Conservation (phyloP, 35 echinoderm and acorn worm genomes). For the Eucidaris tribuloides region DNA sequence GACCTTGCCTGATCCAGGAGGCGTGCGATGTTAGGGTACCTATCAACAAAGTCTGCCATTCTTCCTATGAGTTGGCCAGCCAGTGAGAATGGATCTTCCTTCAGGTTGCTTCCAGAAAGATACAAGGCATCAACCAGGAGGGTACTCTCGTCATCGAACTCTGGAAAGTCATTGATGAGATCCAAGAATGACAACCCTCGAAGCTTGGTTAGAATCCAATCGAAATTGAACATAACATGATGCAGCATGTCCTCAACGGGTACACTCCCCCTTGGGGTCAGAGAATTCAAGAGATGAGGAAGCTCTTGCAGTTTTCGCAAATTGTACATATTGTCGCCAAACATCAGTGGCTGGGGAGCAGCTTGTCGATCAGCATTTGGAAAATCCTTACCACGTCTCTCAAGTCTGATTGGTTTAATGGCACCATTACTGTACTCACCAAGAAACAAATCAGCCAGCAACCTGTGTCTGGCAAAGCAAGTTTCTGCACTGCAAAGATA, state of each 20-base stretch:
- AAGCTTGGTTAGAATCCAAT: slow-evolving; percentile 78
- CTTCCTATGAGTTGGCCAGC: slow-evolving; percentile 74
- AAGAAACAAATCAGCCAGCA: slow-evolving; percentile 68
- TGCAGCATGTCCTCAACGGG: slow-evolving; percentile 13
- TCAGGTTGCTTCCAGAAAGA: slow-evolving; percentile 70
- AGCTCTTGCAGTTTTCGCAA: slow-evolving; percentile 74
- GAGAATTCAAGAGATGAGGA: slow-evolving; percentile 50
- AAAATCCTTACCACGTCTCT: slow-evolving; percentile 44
- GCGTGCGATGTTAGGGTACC: slow-evolving; percentile 14
- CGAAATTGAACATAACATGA: slow-evolving; percentile 64
- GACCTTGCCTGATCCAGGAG: slow-evolving; percentile 43
- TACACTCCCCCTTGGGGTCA: background rate
- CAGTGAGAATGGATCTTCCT: slow-evolving; percentile 61
- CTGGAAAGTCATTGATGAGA: slow-evolving; percentile 56
- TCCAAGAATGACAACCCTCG: slow-evolving; percentile 62
- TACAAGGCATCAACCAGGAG: slow-evolving; percentile 54
- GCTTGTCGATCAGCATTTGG: slow-evolving; percentile 62
- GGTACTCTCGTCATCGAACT: slow-evolving; percentile 28
- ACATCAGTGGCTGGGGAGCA: slow-evolving; percentile 71
- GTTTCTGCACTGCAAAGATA: slow-evolving; percentile 38
- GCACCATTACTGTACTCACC: slow-evolving; percentile 68
- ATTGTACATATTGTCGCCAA: slow-evolving; percentile 64
- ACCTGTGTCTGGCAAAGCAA: slow-evolving; percentile 6
- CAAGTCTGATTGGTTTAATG: slow-evolving; percentile 59
- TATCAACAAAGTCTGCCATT: slow-evolving; percentile 27